phyloP scores from a whole-genome alignment of 2,888 invertebrate genomes.

The Apantesis nais region DNA sequence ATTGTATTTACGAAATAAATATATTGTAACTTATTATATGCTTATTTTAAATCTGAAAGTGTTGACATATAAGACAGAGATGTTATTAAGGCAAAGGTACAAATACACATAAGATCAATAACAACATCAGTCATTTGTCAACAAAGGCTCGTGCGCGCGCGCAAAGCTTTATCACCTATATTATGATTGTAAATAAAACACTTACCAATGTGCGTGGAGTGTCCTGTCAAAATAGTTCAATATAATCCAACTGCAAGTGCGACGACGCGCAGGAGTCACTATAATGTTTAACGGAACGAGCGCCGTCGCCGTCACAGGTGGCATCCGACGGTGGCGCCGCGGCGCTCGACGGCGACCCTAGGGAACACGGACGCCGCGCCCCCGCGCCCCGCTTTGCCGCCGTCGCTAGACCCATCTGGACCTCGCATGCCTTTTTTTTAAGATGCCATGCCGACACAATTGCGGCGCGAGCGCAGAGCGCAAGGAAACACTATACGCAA shows the following conservation, averaged over 20 bases:
- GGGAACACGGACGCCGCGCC: conserved; percentile 53
- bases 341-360: conserved; percentile 71
- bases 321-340: conserved; percentile 73
- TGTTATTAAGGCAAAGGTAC: conserved; percentile 10
- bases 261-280: conserved; percentile 59
- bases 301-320: conserved; percentile 57
- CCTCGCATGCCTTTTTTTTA: conserved; percentile 32
- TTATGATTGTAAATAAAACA: conserved; percentile 29
- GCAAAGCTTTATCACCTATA: conserved; percentile 40
- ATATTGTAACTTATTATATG: not conserved
- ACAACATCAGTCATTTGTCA: conserved; percentile 65
- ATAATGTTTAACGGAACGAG: conserved; percentile 46
- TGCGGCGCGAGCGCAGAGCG: conserved; percentile 3
- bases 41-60: not conserved
- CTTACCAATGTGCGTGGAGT: conserved; percentile 38
- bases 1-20: not conserved
- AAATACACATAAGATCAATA: conserved; percentile 61
- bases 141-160: conserved; percentile 57
- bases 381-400: conserved; percentile 48
- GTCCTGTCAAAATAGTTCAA: not conserved
- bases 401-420: conserved; percentile 44
- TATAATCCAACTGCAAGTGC: conserved; percentile 11
- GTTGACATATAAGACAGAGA: not conserved
- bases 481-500: conserved; percentile 11
- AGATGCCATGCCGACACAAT: conserved; percentile 12